Conservation (phyloP, 2,888 invertebrate genomes). For the Atrina japonica region DNA sequence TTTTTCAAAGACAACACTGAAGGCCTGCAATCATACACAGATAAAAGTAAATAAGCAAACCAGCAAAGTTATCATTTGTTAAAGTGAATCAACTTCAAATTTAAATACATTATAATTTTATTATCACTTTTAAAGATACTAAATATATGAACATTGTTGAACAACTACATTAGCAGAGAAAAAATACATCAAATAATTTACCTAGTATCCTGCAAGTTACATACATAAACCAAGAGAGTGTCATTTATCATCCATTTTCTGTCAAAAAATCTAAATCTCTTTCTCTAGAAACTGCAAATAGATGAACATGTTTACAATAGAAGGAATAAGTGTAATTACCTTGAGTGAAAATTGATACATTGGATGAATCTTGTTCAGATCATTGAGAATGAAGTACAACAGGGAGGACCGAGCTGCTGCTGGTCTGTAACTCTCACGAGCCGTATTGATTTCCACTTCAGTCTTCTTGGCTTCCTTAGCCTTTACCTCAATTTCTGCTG, state of each 20-base stretch:
- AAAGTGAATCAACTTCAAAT: no score
- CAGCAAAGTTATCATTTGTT: not conserved
- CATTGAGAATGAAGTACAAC: constrained; percentile 96
- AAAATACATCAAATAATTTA: no score
- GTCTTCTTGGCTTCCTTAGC: constrained; percentile 96
- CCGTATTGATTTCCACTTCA: constrained; percentile 94
- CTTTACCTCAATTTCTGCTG: constrained; percentile 94
- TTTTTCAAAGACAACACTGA: constrained; percentile 98
- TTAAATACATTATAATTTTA: no score
- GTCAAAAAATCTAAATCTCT: no score
- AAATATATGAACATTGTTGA: no score
- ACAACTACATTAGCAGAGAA: no score
- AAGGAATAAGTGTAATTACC: constrained; percentile 81
- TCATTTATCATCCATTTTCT: no score
- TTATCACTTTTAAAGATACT: no score
- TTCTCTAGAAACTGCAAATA: no score
- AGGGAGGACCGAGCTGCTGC: constrained; percentile 96
- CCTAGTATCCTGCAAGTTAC: no score
- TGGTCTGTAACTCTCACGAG: constrained; percentile 94
- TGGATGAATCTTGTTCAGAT: constrained; percentile 96
- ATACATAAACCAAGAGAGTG: no score
- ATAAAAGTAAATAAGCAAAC: not conserved
- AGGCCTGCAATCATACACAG: constrained; percentile 86
- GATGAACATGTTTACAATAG: no score
- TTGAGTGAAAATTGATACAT: constrained; percentile 98